Percentiles rank a stretch among this genome's conserved stretches.
phyloP scores from a whole-genome alignment of 2,113 vertebrate species.

The Ochotona princeps region DNA sequence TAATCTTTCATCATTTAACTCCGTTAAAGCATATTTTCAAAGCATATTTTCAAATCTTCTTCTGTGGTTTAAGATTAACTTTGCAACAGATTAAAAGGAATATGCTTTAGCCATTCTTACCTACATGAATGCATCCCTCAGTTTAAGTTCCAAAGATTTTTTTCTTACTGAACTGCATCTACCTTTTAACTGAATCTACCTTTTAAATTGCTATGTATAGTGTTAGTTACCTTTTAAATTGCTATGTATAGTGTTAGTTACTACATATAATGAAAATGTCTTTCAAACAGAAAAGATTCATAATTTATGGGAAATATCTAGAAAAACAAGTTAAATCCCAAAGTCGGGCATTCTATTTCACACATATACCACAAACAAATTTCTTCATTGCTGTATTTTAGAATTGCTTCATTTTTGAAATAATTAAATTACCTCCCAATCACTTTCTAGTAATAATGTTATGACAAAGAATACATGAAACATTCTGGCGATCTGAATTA shows the following conservation, averaged over 20 bases:
- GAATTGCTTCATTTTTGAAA: constrained; percentile 35
- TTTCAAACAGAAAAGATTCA: neutral
- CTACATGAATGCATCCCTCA: neutral
- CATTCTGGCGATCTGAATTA: constrained; percentile 19
- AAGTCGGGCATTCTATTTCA: neutral
- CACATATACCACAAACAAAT: neutral
- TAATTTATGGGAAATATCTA: neutral
- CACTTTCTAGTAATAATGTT: neutral
- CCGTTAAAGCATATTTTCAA: neutral
- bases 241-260: neutral
- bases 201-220: neutral
- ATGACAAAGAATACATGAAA: neutral
- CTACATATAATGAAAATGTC: neutral
- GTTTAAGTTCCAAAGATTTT: neutral
- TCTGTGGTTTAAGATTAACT: neutral
- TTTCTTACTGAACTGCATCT: neutral
- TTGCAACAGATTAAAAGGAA: neutral
- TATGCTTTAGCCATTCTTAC: neutral
- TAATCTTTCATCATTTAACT: neutral
- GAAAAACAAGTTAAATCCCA: neutral
- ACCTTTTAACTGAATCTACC: too few species aligned
- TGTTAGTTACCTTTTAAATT: neutral
- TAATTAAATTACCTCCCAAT: constrained; percentile 5
- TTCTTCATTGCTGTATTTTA: neutral
- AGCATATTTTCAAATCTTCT: neutral